These are phyloP conservation scores for Eristalis pertinax DNA, from an alignment of 2,888 invertebrate genomes.

Conservation along the genomic window DNA sequence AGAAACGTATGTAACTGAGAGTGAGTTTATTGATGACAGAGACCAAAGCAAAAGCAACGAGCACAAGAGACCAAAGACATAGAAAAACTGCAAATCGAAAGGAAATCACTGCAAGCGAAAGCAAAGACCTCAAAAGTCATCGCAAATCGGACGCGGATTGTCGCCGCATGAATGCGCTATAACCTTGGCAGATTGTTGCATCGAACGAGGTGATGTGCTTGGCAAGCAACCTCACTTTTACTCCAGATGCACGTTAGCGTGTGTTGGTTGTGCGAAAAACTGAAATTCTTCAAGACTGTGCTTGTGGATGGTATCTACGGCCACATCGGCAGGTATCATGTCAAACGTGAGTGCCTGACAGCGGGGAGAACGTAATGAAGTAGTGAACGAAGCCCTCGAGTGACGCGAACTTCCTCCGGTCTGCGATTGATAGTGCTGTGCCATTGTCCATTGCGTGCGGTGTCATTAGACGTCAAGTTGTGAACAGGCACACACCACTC, in stretches of 20 bases:
- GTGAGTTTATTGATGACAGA: not conserved
- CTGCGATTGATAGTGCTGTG: constrained; percentile 10
- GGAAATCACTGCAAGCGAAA: constrained; percentile 46
- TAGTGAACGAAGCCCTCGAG: not conserved
- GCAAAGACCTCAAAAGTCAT: constrained; percentile 21
- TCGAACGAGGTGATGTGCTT: constrained; percentile 20
- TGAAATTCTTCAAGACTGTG: not conserved
- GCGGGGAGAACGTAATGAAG: not conserved
- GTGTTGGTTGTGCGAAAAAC: constrained; percentile 17
- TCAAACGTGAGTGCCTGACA: constrained; percentile 1
- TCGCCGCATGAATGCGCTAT: constrained; percentile 43
- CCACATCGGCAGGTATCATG: constrained; percentile 3
- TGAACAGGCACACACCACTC: constrained; percentile 3
- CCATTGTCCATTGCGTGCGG: constrained; percentile 36
- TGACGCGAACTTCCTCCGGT: constrained; percentile 48
- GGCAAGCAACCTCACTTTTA: constrained; percentile 39
- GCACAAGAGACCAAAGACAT: not conserved
- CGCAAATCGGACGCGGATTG: constrained; percentile 27
- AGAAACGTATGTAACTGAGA: not conserved
- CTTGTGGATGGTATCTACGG: not conserved
- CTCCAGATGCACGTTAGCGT: constrained; percentile 9
- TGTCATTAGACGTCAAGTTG: constrained; percentile 26
- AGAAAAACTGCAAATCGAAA: constrained; percentile 39
- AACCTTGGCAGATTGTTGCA: constrained; percentile 53
- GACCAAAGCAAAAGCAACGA: not conserved